Evolutionary conservation across 2,113 vertebrate genomes (phyloP).

Genomic region (Ptyas mucosa): DNA sequence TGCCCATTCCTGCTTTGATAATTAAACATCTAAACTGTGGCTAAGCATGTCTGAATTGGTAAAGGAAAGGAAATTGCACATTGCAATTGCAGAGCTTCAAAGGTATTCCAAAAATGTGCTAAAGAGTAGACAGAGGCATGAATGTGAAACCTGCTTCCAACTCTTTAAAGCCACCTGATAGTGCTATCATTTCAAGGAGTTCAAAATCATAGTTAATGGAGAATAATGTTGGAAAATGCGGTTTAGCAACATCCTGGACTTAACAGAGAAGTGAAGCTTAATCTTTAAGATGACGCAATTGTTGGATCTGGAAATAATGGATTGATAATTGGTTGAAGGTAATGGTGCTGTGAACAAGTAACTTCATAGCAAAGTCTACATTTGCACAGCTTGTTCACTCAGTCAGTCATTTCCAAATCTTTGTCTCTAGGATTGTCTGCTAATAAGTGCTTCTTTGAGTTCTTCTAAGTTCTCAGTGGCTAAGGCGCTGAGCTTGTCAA

Average conservation of each 20-base stretch:
- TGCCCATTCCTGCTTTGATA: neutral
- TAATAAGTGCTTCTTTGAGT: neutral
- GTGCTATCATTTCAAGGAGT: neutral
- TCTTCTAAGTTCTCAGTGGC: neutral
- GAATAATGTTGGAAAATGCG: neutral
- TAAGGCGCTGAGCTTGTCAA: no score
- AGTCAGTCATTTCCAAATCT: neutral
- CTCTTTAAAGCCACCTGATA: neutral
- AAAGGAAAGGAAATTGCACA: neutral
- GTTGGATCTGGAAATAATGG: neutral
- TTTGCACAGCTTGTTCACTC: neutral
- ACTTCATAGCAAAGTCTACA: neutral
- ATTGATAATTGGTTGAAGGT: neutral
- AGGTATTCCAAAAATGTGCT: neutral
- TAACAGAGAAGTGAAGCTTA: neutral
- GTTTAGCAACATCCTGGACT: neutral
- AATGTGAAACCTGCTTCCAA: neutral
- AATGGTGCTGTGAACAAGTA: neutral
- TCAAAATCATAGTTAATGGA: neutral
- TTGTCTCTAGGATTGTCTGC: neutral
- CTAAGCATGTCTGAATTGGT: neutral
- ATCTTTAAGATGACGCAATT: neutral
- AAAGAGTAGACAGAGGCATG: neutral
- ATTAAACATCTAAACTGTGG: neutral
- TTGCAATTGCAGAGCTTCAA: neutral